Evolutionary conservation across 92 coral and sea anemone species (phyloP).

Genomic region (Epizoanthus scotinus): DNA sequence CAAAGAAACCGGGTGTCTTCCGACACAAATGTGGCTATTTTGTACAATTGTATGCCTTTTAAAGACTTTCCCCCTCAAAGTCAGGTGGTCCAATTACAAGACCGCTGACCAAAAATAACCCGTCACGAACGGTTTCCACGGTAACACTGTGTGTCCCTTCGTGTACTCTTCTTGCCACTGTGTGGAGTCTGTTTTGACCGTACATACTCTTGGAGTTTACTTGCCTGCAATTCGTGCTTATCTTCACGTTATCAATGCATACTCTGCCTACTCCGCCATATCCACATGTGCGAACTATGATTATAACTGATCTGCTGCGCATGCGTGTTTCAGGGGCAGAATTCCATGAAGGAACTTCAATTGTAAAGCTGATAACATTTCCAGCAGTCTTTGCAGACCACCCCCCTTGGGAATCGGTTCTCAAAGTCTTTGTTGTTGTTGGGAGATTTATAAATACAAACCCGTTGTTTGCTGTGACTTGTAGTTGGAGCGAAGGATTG

Average conservation of each 20-base stretch:
- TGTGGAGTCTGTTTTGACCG: constrained; percentile 50
- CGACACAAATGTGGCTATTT: no score
- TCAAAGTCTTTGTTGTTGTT: not conserved
- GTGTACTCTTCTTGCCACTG: constrained; percentile 44
- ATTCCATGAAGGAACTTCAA: constrained; percentile 38
- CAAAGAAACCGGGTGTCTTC: no score
- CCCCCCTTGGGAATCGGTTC: constrained; percentile 58
- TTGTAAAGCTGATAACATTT: constrained; percentile 36
- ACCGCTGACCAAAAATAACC: constrained; percentile 58
- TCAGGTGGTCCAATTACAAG: constrained; percentile 69
- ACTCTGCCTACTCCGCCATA: constrained; percentile 49
- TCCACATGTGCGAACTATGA: constrained; percentile 44
- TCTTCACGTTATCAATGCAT: constrained; percentile 52
- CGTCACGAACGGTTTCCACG: constrained; percentile 48
- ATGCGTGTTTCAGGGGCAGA: constrained; percentile 10
- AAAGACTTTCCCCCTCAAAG: constrained; percentile 27
- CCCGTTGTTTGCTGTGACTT: not conserved
- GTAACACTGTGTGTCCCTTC: constrained; percentile 57
- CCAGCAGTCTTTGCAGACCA: constrained; percentile 49
- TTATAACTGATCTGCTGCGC: constrained; percentile 46
- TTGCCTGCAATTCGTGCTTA: constrained; percentile 22
- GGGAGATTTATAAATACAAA: constrained; percentile 1
- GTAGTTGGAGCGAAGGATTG: constrained; percentile 35
- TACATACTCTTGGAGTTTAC: constrained; percentile 17
- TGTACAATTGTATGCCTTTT: not conserved